Percentiles rank a stretch among this genome's conserved stretches.
Evolutionary conservation across 2,113 vertebrate genomes (phyloP).

Genomic region (Gila orcuttii): DNA sequence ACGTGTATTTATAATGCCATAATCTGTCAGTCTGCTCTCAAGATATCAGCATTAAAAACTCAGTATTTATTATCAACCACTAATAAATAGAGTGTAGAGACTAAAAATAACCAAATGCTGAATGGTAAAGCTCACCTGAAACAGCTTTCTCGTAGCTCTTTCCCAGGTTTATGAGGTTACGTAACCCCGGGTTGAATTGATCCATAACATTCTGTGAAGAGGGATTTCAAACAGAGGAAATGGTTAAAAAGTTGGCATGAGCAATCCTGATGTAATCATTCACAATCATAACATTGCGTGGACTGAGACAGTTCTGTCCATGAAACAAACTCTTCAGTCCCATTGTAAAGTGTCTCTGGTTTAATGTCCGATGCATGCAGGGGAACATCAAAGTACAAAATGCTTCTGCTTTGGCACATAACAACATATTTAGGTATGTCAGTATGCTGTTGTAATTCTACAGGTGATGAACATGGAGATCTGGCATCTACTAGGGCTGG

Average conservation of each 20-base stretch:
- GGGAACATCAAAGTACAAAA: neutral
- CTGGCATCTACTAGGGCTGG: too few relatives aligned
- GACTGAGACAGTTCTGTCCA: neutral
- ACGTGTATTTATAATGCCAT: neutral
- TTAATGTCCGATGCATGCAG: neutral
- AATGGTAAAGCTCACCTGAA: constrained; percentile 82
- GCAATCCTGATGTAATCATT: constrained; percentile 17
- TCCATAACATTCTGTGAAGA: constrained; percentile 93
- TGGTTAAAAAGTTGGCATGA: constrained; percentile 36
- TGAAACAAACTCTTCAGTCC: constrained; percentile 3
- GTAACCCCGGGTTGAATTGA: constrained; percentile 96
- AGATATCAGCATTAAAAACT: neutral
- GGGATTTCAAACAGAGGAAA: constrained; percentile 1
- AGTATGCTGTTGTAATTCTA: neutral
- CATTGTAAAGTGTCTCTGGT: neutral
- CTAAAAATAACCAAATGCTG: neutral
- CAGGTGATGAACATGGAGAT: neutral
- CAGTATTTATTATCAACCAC: neutral
- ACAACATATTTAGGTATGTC: neutral
- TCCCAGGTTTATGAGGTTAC: constrained; percentile 94
- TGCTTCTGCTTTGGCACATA: neutral
- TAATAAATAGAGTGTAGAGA: neutral
- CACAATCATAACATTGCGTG: constrained; percentile 5
- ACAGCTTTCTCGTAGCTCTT: constrained; percentile 98
- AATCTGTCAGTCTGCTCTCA: neutral